Conservation (phyloP, 2,113 vertebrate species). For the Telmatochromis sp. region DNA sequence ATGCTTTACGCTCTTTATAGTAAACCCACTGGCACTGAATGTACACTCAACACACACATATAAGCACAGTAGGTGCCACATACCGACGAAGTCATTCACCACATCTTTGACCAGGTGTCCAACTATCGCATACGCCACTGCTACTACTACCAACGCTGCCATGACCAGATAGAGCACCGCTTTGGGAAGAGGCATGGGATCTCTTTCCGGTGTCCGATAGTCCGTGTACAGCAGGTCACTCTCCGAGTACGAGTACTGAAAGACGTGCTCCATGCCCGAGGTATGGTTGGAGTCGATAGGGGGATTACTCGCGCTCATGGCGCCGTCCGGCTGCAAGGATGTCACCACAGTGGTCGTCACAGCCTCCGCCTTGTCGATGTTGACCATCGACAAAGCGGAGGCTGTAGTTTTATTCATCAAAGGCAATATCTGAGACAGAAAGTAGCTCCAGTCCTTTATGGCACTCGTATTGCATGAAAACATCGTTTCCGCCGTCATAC, state of each 20-base stretch:
- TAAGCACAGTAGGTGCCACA: conserved; percentile 36
- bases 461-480: conserved; percentile 82
- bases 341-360: conserved; percentile 78
- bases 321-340: conserved; percentile 75
- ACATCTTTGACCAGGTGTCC: conserved; percentile 88
- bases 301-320: conserved; percentile 72
- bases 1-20: background rate
- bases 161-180: conserved; percentile 88
- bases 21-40: background rate
- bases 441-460: conserved; percentile 83
- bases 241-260: conserved; percentile 79
- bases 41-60: background rate
- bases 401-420: conserved; percentile 79
- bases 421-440: conserved; percentile 82
- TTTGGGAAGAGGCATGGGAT: conserved; percentile 79
- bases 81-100: conserved; percentile 82
- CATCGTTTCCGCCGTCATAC: conserved; percentile 63
- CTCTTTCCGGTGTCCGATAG: conserved; percentile 74
- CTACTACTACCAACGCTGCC: conserved; percentile 85
- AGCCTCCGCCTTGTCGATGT: conserved; percentile 68
- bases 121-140: conserved; percentile 82
- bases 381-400: conserved; percentile 54
- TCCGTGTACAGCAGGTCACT: conserved; percentile 79
- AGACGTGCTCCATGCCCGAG: conserved; percentile 76
- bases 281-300: conserved; percentile 79